phyloP scores from a whole-genome alignment of 2,888 invertebrate species.

The Trissoscelio sp. region DNA sequence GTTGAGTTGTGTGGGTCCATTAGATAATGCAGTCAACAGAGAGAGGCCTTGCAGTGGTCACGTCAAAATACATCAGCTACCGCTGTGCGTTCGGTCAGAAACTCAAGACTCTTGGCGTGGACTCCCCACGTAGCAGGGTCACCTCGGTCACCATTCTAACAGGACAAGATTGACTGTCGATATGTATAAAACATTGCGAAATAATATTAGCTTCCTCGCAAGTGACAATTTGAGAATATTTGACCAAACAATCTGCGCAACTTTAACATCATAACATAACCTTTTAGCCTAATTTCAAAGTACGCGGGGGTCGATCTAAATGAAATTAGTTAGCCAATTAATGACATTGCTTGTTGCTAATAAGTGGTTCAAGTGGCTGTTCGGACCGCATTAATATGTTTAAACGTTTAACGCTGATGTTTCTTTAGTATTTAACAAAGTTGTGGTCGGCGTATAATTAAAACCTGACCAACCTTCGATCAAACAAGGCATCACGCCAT shows the following conservation, averaged over 20 bases:
- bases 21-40: slow-evolving; percentile 78
- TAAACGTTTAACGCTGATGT: slow-evolving; percentile 25
- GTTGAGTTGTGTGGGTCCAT: slow-evolving; percentile 74
- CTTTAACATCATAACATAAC: slow-evolving; percentile 4
- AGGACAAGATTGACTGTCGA: slow-evolving; percentile 59
- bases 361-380: slow-evolving; percentile 24
- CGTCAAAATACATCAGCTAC: slow-evolving; percentile 83
- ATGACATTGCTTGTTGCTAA: slow-evolving; percentile 12
- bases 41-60: slow-evolving; percentile 77
- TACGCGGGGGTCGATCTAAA: neutral
- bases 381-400: slow-evolving; percentile 31
- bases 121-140: slow-evolving; percentile 80
- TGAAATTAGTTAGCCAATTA: slow-evolving; percentile 37
- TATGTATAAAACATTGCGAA: slow-evolving; percentile 36
- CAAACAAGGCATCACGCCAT: neutral
- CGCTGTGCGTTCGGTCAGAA: slow-evolving; percentile 82
- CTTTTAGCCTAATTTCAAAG: slow-evolving; percentile 18
- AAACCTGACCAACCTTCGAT: slow-evolving; percentile 34
- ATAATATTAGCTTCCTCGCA: slow-evolving; percentile 15
- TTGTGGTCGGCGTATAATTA: slow-evolving; percentile 31
- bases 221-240: slow-evolving; percentile 27
- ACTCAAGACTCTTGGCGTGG: slow-evolving; percentile 74
- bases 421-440: slow-evolving; percentile 40
- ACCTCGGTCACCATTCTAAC: slow-evolving; percentile 52
- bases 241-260: slow-evolving; percentile 5